A percentile compares a stretch with the other conserved stretches of the same genome.
These are phyloP conservation scores for Caloenas nicobarica DNA, from an alignment of 2,113 vertebrate species.

Conservation along the genomic window DNA sequence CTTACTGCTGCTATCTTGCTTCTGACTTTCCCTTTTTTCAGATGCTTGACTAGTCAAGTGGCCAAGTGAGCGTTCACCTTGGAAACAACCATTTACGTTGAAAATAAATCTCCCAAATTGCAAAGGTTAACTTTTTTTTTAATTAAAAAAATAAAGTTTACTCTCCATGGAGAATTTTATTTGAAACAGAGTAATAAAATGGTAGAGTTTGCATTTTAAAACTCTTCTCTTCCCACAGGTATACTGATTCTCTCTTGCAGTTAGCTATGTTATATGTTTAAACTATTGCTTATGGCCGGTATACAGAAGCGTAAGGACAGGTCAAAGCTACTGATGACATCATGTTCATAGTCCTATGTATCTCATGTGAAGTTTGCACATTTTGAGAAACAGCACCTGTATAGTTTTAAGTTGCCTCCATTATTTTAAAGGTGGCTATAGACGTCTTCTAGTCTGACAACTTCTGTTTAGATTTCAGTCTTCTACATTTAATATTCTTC, in stretches of 20 bases:
- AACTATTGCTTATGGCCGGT: not conserved
- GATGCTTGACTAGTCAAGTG: not conserved
- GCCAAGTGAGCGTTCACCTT: not conserved
- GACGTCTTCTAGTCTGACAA: not conserved
- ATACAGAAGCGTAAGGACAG: not conserved
- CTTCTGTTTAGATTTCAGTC: not conserved
- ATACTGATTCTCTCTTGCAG: not conserved
- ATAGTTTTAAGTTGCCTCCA: not conserved
- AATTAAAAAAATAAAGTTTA: not conserved
- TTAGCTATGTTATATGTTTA: not conserved
- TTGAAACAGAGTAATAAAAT: not conserved
- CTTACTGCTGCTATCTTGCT: not conserved
- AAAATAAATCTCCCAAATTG: not conserved
- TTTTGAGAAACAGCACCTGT: not conserved
- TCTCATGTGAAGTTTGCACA: not conserved
- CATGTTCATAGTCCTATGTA: not conserved
- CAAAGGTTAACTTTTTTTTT: not conserved
- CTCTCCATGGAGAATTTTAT: not conserved
- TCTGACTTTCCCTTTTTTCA: not conserved
- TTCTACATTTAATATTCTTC: not conserved
- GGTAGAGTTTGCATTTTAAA: not conserved
- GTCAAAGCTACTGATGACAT: not conserved
- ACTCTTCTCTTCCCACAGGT: not conserved
- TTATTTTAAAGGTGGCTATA: not conserved
- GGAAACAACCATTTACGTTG: not conserved